Evolutionary conservation across 1,140 invertebrate genomes (phyloP).

Genomic region (Eriocheir sinensis): DNA sequence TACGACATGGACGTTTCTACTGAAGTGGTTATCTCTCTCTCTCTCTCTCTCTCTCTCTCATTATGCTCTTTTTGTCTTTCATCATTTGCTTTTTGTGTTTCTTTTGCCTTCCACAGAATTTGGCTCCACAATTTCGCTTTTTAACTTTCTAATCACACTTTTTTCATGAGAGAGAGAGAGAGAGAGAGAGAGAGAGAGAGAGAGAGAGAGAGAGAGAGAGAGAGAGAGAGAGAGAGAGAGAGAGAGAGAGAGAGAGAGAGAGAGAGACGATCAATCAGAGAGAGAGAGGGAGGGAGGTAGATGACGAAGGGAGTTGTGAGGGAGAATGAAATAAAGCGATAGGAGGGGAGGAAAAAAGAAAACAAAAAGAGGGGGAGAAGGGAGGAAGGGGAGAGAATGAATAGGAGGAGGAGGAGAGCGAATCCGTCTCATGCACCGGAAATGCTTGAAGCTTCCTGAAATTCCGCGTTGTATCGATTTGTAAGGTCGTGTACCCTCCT

Average conservation of each 20-base stretch:
- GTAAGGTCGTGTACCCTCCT: slow-evolving; percentile 7
- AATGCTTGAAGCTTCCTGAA: background rate
- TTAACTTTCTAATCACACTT: too few relatives aligned
- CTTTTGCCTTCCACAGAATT: background rate
- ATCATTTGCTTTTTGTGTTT: background rate
- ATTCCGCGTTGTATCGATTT: background rate
- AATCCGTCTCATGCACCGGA: background rate
- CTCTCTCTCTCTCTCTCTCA: background rate
- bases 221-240: slow-evolving; percentile 8
- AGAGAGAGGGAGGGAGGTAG: background rate
- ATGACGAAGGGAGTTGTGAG: background rate
- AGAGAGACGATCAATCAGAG: background rate
- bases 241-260: slow-evolving; percentile 22
- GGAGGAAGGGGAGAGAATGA: background rate
- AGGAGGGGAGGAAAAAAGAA: background rate
- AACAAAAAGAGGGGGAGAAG: background rate
- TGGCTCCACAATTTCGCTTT: background rate
- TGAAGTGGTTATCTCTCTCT: too few relatives aligned
- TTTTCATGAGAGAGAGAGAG: background rate
- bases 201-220: slow-evolving; percentile 4
- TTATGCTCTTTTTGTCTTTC: background rate
- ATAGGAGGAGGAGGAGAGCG: background rate
- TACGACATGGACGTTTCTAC: too few relatives aligned
- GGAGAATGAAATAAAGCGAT: background rate
- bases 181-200: background rate